Base-by-base conservation (phyloP, 2,888 invertebrate genomes). In the Meghimatium bilineatum region DNA sequence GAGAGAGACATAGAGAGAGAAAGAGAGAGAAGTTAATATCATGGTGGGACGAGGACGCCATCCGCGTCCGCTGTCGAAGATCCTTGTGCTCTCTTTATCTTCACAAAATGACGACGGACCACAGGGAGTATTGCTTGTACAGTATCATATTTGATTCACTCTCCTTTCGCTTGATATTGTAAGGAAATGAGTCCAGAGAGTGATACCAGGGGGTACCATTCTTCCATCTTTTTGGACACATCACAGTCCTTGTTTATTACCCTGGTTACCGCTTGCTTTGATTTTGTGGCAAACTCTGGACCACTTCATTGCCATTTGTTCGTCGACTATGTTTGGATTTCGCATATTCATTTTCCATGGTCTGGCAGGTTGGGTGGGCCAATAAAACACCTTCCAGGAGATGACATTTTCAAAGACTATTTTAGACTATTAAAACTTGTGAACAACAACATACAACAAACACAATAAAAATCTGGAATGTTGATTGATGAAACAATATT, bases 221-320 rank as follows among this genome's bases (percentile, higher is more conserved):
- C 6, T 38, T 38, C 26, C 34, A 60, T 60, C 60, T 26, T 29
- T 32, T 76, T 26, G 36, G 76, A 76, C 76, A 60, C 60, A 60
- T 76, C 32, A 60, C 36, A 10, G 36, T 10, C 34, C 56, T 56
- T 76, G 56, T 76, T 76, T 76, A 76, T 60, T 56, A 34, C 36
- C 76, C 60, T 1, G 49, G 74, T 49, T 60, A 60, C 60, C 60
- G 32, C 34, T 60, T 60, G 38, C 29, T 60, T n/a, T 34, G 26
- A 60, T 76, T 34, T 60, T 2, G 60, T 38, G 2, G 12, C 56
- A 76, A 34, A 36, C 56, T 76, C 76, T 75, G 12, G 60, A 36
- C 60, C 60, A 56, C n/a, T n/a, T 34, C 12, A 14, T 17, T 17
- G 34, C 17, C 67, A 67, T 34, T 32, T 34, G 67, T 32, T 34